A percentile compares a stretch with the other conserved stretches of the same genome.
These are phyloP conservation scores for Macrophya alboannulata DNA, from an alignment of 2,888 invertebrate species.

Conservation along the genomic window DNA sequence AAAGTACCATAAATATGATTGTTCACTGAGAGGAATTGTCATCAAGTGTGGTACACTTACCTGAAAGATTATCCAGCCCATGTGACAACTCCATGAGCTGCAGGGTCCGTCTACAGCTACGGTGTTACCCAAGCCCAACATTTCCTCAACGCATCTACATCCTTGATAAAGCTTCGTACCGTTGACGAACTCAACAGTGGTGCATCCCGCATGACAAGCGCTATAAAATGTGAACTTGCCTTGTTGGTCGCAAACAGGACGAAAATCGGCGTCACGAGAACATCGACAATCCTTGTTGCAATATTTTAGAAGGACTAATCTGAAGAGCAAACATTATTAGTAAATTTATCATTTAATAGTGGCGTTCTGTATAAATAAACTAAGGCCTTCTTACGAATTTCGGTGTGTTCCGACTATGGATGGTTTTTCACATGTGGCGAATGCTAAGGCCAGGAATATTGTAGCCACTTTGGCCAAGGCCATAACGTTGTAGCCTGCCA, in stretches of 20 bases:
- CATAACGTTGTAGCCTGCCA: conserved; percentile 81
- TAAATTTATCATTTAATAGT: not conserved
- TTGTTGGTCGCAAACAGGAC: conserved; percentile 85
- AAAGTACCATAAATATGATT: conserved; percentile 4
- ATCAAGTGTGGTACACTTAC: conserved; percentile 61
- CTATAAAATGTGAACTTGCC: conserved; percentile 84
- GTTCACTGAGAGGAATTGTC: not conserved
- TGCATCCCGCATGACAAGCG: conserved; percentile 89
- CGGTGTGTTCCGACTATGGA: conserved; percentile 80
- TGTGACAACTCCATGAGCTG: conserved; percentile 80
- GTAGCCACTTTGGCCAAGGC: conserved; percentile 79
- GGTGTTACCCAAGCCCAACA: conserved; percentile 66
- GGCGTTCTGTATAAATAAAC: not conserved
- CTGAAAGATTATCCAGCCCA: conserved; percentile 81
- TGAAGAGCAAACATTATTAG: conserved; percentile 60
- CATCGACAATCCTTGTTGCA: conserved; percentile 84
- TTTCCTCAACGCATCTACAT: conserved; percentile 80
- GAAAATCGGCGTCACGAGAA: conserved; percentile 80
- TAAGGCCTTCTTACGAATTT: conserved; percentile 72
- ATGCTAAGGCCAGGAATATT: conserved; percentile 80
- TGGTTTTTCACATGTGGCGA: conserved; percentile 80
- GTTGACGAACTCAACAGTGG: conserved; percentile 77
- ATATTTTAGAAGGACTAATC: conserved; percentile 77
- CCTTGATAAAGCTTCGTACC: conserved; percentile 80
- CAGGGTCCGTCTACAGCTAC: conserved; percentile 83